Evolutionary conservation across 2,113 vertebrate species (phyloP), one percentile per base, ranked within the genome.

Genomic region (Syngnathus floridae): DNA sequence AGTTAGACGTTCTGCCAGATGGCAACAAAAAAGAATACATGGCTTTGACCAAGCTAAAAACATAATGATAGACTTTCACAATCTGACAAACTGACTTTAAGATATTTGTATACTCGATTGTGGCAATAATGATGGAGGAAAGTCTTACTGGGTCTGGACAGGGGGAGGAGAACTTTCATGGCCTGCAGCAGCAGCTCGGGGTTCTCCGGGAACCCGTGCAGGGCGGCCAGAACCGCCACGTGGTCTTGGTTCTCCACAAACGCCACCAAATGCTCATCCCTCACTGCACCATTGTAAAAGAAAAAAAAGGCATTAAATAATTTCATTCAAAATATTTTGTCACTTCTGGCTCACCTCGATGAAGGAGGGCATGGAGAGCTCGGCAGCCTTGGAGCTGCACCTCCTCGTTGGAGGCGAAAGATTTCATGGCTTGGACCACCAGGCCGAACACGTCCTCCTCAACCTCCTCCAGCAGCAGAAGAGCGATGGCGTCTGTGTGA

Each of bases 211-310:
- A 95, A 98, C 40, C 69, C 84, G 65, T 87, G 88, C 16, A 95
- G 88, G 0, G 91, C 90, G 19, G 80, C 87, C 40, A 99, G 49
- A 79, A 98, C 83, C 64, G 92, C 84, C 36, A 76, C 75, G 58
- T 98, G 93, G 77, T 99, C 96, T 85, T 92, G 91, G 85, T 86
- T 94, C 84, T 99, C 96, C 74, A 98, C 88, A 88, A 99, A 98
- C 85, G 96, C 97, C 70, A 90, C 79, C 26, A 95, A 87, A 56
- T 95, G 94, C 51, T 91, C 93, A 31, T 96, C 93, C 43, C 93
- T 91, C 71, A 97, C 95, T 98, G 69, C 31, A 56, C 48, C 67
- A 21, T 10, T 7, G 13, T 45, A 12, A 13, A 43, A 43, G 13
- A 43, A 43, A 12, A 45, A 12, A 43, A 43, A 48, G 45, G 16